phyloP scores from a whole-genome alignment of 2,888 invertebrate genomes.

The Coleophora deauratella region DNA sequence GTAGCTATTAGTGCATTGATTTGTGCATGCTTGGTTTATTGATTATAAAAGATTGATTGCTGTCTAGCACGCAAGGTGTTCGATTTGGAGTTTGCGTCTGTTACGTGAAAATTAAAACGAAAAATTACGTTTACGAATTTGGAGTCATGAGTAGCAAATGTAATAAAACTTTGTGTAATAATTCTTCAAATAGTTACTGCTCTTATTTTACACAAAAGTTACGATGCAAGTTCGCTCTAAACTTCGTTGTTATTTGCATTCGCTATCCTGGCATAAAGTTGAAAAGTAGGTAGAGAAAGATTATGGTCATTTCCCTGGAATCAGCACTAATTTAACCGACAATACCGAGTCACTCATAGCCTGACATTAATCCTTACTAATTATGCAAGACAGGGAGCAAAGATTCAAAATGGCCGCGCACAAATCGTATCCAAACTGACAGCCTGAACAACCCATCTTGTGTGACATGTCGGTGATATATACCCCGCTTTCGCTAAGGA shows the following conservation, averaged over 20 bases:
- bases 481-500: slow-evolving; percentile 50
- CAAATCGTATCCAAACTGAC: slow-evolving; percentile 68
- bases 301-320: slow-evolving; percentile 15
- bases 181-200: no score
- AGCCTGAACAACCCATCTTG: slow-evolving; percentile 66
- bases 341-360: slow-evolving; percentile 62
- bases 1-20: slow-evolving; percentile 60
- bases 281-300: no score
- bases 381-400: slow-evolving; percentile 67
- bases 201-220: no score
- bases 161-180: no score
- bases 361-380: slow-evolving; percentile 67
- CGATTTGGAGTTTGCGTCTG: slow-evolving; percentile 16
- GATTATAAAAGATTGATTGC: slow-evolving; percentile 64
- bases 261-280: no score
- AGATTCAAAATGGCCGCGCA: slow-evolving; percentile 67
- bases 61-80: slow-evolving; percentile 42
- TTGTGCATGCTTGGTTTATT: slow-evolving; percentile 58
- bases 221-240: neutral
- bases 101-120: slow-evolving; percentile 32
- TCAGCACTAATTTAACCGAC: slow-evolving; percentile 47
- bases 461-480: slow-evolving; percentile 67
- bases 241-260: no score
- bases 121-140: no score
- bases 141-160: no score